Conservation (phyloP, 2,888 invertebrate genomes). For the Melanostoma scalare region DNA sequence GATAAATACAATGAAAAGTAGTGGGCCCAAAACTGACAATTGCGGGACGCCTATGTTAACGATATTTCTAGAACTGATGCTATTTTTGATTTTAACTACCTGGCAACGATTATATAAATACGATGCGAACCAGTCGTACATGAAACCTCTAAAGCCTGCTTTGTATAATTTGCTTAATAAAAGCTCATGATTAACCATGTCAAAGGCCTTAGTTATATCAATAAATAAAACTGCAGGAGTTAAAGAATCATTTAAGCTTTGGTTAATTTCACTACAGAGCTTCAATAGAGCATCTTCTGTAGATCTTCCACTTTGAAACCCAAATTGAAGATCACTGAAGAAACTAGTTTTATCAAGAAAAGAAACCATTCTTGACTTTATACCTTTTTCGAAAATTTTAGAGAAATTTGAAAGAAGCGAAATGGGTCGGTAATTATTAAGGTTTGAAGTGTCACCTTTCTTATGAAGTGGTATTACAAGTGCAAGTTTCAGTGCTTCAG, state of each 20-base stretch:
- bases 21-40: constrained; percentile 18
- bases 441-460: constrained; percentile 13
- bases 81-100: constrained; percentile 11
- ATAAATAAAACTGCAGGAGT: constrained; percentile 29
- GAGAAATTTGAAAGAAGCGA: constrained; percentile 23
- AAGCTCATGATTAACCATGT: constrained; percentile 18
- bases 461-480: constrained; percentile 20
- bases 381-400: constrained; percentile 25
- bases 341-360: constrained; percentile 25
- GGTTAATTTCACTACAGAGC: not conserved
- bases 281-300: constrained; percentile 29
- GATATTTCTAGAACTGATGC: not conserved
- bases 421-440: constrained; percentile 33
- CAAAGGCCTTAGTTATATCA: constrained; percentile 29
- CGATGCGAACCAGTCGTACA: constrained; percentile 17
- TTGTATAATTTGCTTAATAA: constrained; percentile 12
- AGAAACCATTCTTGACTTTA: constrained; percentile 26
- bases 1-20: constrained; percentile 16
- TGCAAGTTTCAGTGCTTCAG: constrained; percentile 18
- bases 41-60: constrained; percentile 20
- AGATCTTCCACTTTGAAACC: constrained; percentile 28
- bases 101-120: constrained; percentile 31
- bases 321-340: constrained; percentile 32
- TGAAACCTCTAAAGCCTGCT: constrained; percentile 12
- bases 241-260: not conserved